Evolutionary conservation across 2,888 invertebrate genomes (phyloP).

Genomic region (Dastarcus helophoroides): DNA sequence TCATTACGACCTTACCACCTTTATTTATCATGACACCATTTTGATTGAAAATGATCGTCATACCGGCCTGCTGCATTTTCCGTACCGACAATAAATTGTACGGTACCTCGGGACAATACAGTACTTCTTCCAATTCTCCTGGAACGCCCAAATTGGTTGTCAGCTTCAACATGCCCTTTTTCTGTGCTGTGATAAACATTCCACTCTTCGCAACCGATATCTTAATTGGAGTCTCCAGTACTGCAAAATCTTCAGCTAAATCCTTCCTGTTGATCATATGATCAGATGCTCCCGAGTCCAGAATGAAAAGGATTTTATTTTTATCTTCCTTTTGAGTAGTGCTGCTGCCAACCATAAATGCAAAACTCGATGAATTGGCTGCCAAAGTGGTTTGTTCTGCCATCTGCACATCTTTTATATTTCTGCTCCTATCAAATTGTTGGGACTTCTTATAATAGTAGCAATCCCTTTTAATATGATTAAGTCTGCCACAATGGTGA

Average conservation of each 20-base stretch:
- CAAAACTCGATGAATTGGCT: too few relatives aligned
- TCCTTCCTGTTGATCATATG: conserved; percentile 14
- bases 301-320: too few relatives aligned
- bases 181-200: conserved; percentile 7
- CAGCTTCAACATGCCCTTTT: conserved; percentile 16
- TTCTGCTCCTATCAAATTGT: too few relatives aligned
- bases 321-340: too few relatives aligned
- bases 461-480: too few relatives aligned
- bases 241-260: conserved; percentile 19
- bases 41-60: conserved; percentile 11
- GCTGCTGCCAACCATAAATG: too few relatives aligned
- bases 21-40: too few relatives aligned
- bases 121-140: conserved; percentile 17
- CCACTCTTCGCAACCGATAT: conserved; percentile 10
- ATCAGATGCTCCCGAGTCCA: conserved; percentile 17
- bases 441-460: too few relatives aligned
- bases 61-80: conserved; percentile 13
- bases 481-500: too few relatives aligned
- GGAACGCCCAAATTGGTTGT: conserved; percentile 19
- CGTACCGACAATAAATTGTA: conserved; percentile 24
- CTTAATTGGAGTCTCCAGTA: conserved; percentile 9
- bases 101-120: conserved; percentile 25
- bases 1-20: too few relatives aligned
- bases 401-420: too few relatives aligned
- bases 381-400: too few relatives aligned